A percentile compares a stretch with the other conserved stretches of the same genome.
Conservation (phyloP, 2,797 vertebrate species). For the Microctenopoma lineatum region DNA sequence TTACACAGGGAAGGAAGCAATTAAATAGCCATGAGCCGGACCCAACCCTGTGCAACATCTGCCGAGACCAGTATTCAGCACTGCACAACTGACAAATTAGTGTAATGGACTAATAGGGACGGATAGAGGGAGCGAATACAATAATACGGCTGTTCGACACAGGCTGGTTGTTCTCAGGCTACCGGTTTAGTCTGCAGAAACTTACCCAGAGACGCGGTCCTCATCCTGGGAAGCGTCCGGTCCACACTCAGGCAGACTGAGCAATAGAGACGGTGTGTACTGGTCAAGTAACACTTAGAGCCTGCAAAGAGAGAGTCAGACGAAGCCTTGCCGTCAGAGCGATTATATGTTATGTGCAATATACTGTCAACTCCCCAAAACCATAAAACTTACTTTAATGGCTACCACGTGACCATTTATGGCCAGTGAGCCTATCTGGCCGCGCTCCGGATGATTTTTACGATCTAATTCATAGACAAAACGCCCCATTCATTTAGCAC, state of each 20-base stretch:
- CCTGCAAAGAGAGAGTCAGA: conserved; percentile 97
- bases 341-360: conserved; percentile 99
- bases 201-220: conserved; percentile 90
- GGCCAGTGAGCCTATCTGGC: conserved; percentile 99
- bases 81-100: conserved; percentile 82
- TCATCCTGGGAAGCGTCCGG: conserved; percentile 84
- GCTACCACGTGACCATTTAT: conserved; percentile 99
- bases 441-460: conserved; percentile 99
- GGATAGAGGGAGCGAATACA: conserved; percentile 76
- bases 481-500: conserved; percentile 96
- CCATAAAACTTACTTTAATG: conserved; percentile 99
- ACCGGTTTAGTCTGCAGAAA: conserved; percentile 75
- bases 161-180: conserved; percentile 70
- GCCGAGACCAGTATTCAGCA: conserved; percentile 79
- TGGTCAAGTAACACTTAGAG: conserved; percentile 92
- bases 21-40: conserved; percentile 83
- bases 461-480: conserved; percentile 99
- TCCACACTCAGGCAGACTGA: conserved; percentile 76
- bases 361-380: conserved; percentile 99
- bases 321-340: conserved; percentile 95
- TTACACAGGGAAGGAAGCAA: conserved; percentile 85
- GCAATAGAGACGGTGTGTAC: conserved; percentile 87
- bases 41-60: conserved; percentile 84
- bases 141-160: conserved; percentile 78
- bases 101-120: conserved; percentile 82